phyloP scores from a whole-genome alignment of 2,888 invertebrate genomes.

The Rhodophaea formosa region DNA sequence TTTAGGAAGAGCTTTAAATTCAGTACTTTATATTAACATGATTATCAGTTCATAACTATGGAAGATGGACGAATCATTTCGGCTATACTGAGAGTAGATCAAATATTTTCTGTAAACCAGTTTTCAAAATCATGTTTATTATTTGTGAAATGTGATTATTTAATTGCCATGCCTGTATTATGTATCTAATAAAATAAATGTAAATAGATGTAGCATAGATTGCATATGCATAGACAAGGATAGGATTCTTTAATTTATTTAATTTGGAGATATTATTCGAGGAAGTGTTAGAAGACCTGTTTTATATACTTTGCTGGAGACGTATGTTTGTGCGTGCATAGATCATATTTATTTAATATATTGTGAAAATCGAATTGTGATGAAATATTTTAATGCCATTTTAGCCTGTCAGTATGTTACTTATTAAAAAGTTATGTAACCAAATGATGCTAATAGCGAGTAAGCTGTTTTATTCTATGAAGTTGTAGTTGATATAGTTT shows the following conservation, averaged over 20 bases:
- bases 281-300: slow-evolving; percentile 23
- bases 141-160: slow-evolving; percentile 36
- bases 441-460: slow-evolving; percentile 74
- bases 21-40: no score
- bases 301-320: slow-evolving; percentile 33
- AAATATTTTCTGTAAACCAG: neutral
- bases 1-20: no score
- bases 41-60: neutral
- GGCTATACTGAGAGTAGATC: neutral
- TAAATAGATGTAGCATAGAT: slow-evolving; percentile 52
- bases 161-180: slow-evolving; percentile 45
- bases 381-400: slow-evolving; percentile 77
- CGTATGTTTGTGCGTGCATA: slow-evolving; percentile 25
- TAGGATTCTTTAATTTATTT: slow-evolving; percentile 43
- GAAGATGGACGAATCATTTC: neutral
- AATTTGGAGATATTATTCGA: slow-evolving; percentile 35
- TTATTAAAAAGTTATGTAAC: slow-evolving; percentile 73
- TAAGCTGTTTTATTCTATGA: slow-evolving; percentile 74
- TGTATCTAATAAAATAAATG: slow-evolving; percentile 39
- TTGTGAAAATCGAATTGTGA: slow-evolving; percentile 66
- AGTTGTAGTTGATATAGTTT: slow-evolving; percentile 69
- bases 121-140: slow-evolving; percentile 26
- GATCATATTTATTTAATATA: slow-evolving; percentile 60
- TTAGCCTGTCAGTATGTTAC: slow-evolving; percentile 72
- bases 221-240: slow-evolving; percentile 33